These are phyloP conservation scores for Andrena dorsata DNA, from an alignment of 2,888 invertebrate genomes.

Conservation along the genomic window DNA sequence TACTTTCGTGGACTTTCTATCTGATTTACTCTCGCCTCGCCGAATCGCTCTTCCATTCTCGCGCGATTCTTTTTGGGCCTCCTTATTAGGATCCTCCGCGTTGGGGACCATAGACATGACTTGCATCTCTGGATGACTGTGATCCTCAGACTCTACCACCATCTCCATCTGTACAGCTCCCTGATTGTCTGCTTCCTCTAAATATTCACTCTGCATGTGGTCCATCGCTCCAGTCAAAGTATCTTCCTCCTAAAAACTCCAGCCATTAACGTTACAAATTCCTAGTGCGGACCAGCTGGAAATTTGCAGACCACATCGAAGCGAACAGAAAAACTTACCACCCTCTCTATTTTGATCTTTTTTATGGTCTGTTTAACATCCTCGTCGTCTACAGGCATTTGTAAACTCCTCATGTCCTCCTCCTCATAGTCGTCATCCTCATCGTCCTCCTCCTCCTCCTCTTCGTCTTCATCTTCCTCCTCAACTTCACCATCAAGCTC, in stretches of 20 bases:
- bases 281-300: not conserved
- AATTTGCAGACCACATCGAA: not conserved
- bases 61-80: slow-evolving; percentile 39
- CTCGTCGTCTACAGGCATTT: slow-evolving; percentile 61
- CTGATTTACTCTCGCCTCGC: slow-evolving; percentile 40
- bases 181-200: slow-evolving; percentile 73
- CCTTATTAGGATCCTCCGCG: slow-evolving; percentile 53
- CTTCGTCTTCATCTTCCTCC: slow-evolving; percentile 30
- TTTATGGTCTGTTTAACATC: slow-evolving; percentile 58
- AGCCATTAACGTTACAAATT: not conserved
- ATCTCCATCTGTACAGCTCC: slow-evolving; percentile 78
- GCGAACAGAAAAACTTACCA: slow-evolving; percentile 40
- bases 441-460: slow-evolving; percentile 22
- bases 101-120: slow-evolving; percentile 62
- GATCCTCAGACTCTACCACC: slow-evolving; percentile 75
- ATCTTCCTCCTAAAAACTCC: slow-evolving; percentile 70
- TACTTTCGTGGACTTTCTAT: slow-evolving; percentile 58
- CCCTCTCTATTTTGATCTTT: slow-evolving; percentile 68
- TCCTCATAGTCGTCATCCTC: slow-evolving; percentile 53
- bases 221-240: slow-evolving; percentile 81
- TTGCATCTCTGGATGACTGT: slow-evolving; percentile 49
- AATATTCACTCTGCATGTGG: slow-evolving; percentile 79
- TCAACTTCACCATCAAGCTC: slow-evolving; percentile 48
- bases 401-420: slow-evolving; percentile 34
- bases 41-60: slow-evolving; percentile 51